These are phyloP conservation scores for Lindbergichthys nudifrons DNA, from an alignment of 2,797 vertebrate genomes.

Conservation along the genomic window DNA sequence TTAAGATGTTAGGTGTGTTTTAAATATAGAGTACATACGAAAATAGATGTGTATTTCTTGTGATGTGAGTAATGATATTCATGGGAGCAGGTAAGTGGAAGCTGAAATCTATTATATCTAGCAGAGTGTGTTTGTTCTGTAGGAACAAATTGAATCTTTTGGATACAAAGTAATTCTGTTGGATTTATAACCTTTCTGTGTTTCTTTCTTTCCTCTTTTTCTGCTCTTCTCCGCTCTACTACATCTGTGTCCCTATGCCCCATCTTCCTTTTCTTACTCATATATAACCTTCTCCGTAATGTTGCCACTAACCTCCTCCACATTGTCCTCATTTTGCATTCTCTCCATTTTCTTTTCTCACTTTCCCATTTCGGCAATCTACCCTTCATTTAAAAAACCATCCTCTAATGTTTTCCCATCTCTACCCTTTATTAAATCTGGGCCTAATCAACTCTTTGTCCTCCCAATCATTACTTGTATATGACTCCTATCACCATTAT, in stretches of 20 bases:
- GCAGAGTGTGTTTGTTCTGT: constrained; percentile 56
- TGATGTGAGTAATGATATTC: constrained; percentile 75
- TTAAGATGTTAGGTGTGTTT: constrained; percentile 1
- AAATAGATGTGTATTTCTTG: constrained; percentile 29
- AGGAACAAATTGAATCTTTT: constrained; percentile 65
- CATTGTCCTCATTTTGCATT: constrained; percentile 13
- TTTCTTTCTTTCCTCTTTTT: not conserved
- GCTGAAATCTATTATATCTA: constrained; percentile 63
- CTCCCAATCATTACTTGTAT: constrained; percentile 18
- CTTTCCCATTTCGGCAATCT: constrained; percentile 1
- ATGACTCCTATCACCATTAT: constrained; percentile 24
- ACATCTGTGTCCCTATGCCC: constrained; percentile 5
- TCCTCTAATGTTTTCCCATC: constrained; percentile 15
- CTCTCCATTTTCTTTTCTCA: not conserved
- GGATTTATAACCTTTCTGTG: constrained; percentile 49
- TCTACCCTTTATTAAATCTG: constrained; percentile 34
- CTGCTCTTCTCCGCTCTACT: constrained; percentile 16
- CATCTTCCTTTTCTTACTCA: constrained; percentile 21
- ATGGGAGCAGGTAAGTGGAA: constrained; percentile 60
- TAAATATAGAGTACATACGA: constrained; percentile 8
- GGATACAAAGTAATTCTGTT: constrained; percentile 49
- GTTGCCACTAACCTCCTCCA: not conserved
- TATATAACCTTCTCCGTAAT: constrained; percentile 7
- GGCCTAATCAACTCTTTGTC: constrained; percentile 16
- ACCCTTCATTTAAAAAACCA: constrained; percentile 21